A percentile compares a stretch with the other conserved stretches of the same genome.
phyloP scores from a whole-genome alignment of 2,113 vertebrate genomes.

The Forbesichthys agassizii region DNA sequence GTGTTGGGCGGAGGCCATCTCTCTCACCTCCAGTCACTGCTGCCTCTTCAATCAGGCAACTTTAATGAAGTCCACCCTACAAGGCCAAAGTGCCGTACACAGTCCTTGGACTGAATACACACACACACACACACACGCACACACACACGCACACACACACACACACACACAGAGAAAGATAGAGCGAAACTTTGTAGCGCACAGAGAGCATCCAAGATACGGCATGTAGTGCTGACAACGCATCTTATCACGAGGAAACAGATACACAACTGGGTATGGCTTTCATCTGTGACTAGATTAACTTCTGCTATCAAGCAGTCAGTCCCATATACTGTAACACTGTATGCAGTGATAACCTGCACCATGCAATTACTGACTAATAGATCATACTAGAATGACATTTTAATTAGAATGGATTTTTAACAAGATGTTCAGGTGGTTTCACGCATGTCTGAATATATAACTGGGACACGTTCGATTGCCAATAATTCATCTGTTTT shows the following conservation, averaged over 20 bases:
- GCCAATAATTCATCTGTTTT: not conserved
- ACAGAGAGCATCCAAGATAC: slow-evolving; percentile 12
- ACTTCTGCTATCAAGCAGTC: slow-evolving; percentile 12
- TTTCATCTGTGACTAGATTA: slow-evolving; percentile 38
- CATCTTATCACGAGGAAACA: slow-evolving; percentile 42
- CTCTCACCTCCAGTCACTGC: slow-evolving; percentile 35
- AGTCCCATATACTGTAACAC: slow-evolving; percentile 24
- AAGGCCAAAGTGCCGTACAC: slow-evolving; percentile 35
- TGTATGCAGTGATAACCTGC: slow-evolving; percentile 14
- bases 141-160: slow-evolving; percentile 32
- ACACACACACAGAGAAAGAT: slow-evolving; percentile 15
- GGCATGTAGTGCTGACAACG: slow-evolving; percentile 29
- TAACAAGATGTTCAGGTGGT: too few species aligned
- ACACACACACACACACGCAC: slow-evolving; percentile 26
- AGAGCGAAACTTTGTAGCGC: not conserved
- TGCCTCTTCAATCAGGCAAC: slow-evolving; percentile 50
- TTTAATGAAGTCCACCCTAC: slow-evolving; percentile 54
- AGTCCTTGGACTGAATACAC: slow-evolving; percentile 12
- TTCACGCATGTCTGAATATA: too few species aligned
- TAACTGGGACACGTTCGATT: too few species aligned
- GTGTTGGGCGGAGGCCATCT: slow-evolving; percentile 31
- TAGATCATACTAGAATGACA: not conserved
- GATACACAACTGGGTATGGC: slow-evolving; percentile 28
- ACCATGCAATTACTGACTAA: slow-evolving; percentile 20
- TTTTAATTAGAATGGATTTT: not conserved